Evolutionary conservation across 1,140 invertebrate genomes (phyloP).

Genomic region (Dryas iulia): DNA sequence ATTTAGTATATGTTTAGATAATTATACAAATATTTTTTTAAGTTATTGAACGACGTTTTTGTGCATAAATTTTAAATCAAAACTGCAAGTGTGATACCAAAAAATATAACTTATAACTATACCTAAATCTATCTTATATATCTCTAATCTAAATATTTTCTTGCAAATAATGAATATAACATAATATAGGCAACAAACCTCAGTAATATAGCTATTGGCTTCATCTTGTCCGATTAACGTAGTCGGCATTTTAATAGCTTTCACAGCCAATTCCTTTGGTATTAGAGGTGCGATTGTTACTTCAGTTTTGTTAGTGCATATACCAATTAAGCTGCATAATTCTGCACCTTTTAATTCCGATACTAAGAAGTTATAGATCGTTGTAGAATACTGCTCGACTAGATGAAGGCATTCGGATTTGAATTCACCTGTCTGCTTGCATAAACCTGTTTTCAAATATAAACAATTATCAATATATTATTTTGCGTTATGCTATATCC

Average conservation of each 20-base stretch:
- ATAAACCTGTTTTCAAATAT: conserved; percentile 81
- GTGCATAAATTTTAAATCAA: no score
- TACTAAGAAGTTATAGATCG: conserved; percentile 87
- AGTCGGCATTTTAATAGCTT: conserved; percentile 34
- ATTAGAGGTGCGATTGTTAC: conserved; percentile 81
- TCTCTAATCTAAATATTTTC: neutral
- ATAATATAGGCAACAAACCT: neutral
- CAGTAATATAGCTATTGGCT: conserved; percentile 53
- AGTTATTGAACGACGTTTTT: no score
- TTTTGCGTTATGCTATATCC: no score
- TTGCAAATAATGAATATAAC: no score
- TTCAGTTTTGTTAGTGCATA: conserved; percentile 81
- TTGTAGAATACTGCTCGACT: conserved; percentile 88
- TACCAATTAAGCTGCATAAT: conserved; percentile 85
- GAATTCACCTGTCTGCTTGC: conserved; percentile 88
- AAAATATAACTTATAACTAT: no score
- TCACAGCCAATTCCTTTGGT: conserved; percentile 69
- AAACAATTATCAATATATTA: no score
- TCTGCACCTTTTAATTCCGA: conserved; percentile 85
- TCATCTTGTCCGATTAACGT: conserved; percentile 63
- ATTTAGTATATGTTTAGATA: no score
- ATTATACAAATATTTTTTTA: no score
- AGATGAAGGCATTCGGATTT: conserved; percentile 84
- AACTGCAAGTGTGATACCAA: no score
- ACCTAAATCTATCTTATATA: neutral